Base-by-base conservation (phyloP, 2,113 vertebrate species). In the Esox niger region DNA sequence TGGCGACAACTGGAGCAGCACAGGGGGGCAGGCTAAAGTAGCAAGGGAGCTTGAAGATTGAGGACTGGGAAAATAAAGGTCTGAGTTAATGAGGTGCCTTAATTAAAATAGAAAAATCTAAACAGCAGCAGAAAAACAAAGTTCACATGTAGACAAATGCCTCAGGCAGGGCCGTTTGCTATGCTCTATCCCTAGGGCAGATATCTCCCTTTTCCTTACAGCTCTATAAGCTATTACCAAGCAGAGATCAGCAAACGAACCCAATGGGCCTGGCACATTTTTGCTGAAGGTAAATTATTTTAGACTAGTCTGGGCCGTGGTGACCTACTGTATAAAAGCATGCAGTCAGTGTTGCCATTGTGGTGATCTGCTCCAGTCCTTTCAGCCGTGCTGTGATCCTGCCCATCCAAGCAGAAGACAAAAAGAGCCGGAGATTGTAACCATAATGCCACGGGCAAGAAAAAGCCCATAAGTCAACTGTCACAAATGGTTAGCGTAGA, bases 21-120 rank as follows among this genome's bases (percentile, higher is more conserved):
- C 46, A 9, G 35, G 62, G 29, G 7, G 27, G 15, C 8, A 54
- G n/a, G 21, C 25, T 61, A 13, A 4, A 60, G 43, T 31, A 33
- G 38, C 29, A 21, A 20, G 15, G 1, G 63, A 59, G 47, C 35
- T 49, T 35, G 26, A 63, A 82, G 76, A 86, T 76, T 76, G 75
- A 84, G 70, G 60, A 78, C 55, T 77, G 73, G 62, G 76, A 63
- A 84, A 85, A 88, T 83, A 63, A 79, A 75, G 79, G 73, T 63
- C 69, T 70, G 69, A 77, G 75, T 79, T 82, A 86, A 85, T 85
- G 77, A 70, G 70, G 77, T 75, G 61, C 74, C 82, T 84, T 86
- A 84, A 87, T 90, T 89, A 88, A 85, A 85, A 57, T 67, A 68
- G 78, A 86, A 77, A 17, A 71, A 82, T 84, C 73, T 71, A 81